Evolutionary conservation across 2,113 vertebrate species (phyloP).

Genomic region (Ciconia boyciana): DNA sequence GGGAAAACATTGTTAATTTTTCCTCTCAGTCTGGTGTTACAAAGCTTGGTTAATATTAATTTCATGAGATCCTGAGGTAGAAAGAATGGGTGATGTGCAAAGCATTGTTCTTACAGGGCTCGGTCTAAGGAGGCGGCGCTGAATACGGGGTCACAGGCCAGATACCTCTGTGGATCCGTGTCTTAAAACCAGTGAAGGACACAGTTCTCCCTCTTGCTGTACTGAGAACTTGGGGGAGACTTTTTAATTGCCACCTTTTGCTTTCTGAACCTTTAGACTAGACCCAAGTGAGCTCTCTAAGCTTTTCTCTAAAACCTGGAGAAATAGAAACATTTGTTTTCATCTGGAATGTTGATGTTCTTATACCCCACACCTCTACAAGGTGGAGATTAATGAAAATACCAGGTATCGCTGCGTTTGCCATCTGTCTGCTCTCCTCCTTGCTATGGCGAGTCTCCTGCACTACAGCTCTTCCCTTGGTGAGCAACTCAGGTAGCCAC

Average conservation of each 20-base stretch:
- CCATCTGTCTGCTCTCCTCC: rapidly evolving
- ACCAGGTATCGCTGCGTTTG: background rate
- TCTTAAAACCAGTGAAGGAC: background rate
- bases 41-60: background rate
- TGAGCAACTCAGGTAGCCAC: rapidly evolving
- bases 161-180: background rate
- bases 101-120: background rate
- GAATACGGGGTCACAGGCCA: background rate
- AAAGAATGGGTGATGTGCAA: background rate
- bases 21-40: background rate
- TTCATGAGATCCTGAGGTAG: background rate
- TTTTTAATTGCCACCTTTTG: background rate
- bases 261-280: background rate
- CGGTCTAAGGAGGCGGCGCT: background rate
- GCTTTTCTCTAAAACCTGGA: background rate
- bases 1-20: background rate
- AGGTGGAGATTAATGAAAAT: background rate
- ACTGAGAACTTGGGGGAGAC: background rate
- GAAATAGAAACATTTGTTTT: background rate
- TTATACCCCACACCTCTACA: background rate
- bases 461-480: no score
- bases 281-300: background rate
- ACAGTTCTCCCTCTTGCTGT: background rate
- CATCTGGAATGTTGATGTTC: background rate
- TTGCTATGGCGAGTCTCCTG: rapidly evolving